Percentiles rank a stretch among this genome's conserved stretches.
These are phyloP conservation scores for Macropodus opercularis DNA, from an alignment of 2,797 vertebrate genomes.

Conservation along the genomic window DNA sequence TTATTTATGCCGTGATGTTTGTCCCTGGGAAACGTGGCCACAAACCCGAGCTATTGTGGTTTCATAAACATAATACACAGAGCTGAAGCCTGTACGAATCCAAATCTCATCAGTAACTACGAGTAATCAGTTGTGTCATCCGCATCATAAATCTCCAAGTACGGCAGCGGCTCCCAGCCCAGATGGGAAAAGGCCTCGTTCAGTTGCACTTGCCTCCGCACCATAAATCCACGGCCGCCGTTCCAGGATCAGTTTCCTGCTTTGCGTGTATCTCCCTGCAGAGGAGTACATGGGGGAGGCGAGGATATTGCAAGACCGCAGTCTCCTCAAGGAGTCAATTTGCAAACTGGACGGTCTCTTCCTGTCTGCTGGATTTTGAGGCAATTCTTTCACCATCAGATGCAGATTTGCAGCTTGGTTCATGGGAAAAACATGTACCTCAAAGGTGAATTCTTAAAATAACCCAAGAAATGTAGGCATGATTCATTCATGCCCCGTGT, in stretches of 20 bases:
- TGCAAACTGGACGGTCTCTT: constrained; percentile 68
- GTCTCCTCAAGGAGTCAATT: constrained; percentile 68
- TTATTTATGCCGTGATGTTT: constrained; percentile 18
- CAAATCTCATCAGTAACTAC: constrained; percentile 77
- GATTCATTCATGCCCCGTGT: not conserved
- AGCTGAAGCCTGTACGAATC: constrained; percentile 57
- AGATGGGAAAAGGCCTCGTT: constrained; percentile 70
- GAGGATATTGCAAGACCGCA: constrained; percentile 61
- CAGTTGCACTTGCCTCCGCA: constrained; percentile 63
- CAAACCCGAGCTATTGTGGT: constrained; percentile 34
- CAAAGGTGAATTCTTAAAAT: not conserved
- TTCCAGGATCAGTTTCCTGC: constrained; percentile 65
- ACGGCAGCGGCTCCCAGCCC: constrained; percentile 62
- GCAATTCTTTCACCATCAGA: constrained; percentile 37
- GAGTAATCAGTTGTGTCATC: constrained; percentile 83
- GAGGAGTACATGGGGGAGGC: constrained; percentile 45
- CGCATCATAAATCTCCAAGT: constrained; percentile 76
- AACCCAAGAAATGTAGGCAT: not conserved
- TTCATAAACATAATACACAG: constrained; percentile 60
- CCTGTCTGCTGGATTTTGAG: constrained; percentile 55
- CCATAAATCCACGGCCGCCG: constrained; percentile 76
- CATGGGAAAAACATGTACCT: constrained; percentile 28
- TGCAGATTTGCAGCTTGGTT: constrained; percentile 39
- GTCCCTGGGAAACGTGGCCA: constrained; percentile 16
- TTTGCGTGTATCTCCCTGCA: constrained; percentile 55